Evolutionary conservation across 2,888 invertebrate species (phyloP), one percentile per base, ranked within the genome.

Genomic region (Erynnis tages): DNA sequence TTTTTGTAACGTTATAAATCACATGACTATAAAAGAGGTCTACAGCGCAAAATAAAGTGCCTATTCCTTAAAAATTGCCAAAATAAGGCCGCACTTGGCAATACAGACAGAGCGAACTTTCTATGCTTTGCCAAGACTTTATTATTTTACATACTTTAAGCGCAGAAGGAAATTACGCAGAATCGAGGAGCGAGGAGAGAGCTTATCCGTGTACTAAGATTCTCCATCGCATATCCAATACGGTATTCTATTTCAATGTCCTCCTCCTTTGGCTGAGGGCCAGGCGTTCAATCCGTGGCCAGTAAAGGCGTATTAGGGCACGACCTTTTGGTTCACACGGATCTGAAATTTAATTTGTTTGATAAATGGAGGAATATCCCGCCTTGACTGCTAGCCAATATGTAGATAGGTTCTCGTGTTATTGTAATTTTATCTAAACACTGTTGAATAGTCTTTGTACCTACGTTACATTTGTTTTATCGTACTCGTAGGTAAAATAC

Each of bases 271-370:
- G 49, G 49, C 49, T 25, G 32, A 1, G n/a, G 25, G 49, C 49
- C 49, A 49, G 34, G 11, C 13, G 32, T 32, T 32, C 14, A 16
- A 29, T 40, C 25, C 40, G 38, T 38, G 30, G 27, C 29, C 47
- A 23, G 19, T 32, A 17, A 23, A 21, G 14, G 13, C 32, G 19
- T 25, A 41, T 49, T 49, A 46, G 16, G 25, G 23, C 37, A 27
- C 23, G 25, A 34, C 4, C 40, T 30, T 17, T 30, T 11, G 32
- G 4, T 16, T 40, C 40, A 40, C 21, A 55, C 49, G 49, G 46
- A 54, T 54, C 50, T 50, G 46, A 40, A 53, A 49, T 49, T 56
- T 53, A 53, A 49, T 56, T 56, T 56, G 25, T 53, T 44, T 56
- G 55, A 49, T 49, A 46, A 56, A 56, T 56, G 41, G 53, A 56